Conservation (phyloP, 1,140 invertebrate genomes). For the Monomorium pharaonis region DNA sequence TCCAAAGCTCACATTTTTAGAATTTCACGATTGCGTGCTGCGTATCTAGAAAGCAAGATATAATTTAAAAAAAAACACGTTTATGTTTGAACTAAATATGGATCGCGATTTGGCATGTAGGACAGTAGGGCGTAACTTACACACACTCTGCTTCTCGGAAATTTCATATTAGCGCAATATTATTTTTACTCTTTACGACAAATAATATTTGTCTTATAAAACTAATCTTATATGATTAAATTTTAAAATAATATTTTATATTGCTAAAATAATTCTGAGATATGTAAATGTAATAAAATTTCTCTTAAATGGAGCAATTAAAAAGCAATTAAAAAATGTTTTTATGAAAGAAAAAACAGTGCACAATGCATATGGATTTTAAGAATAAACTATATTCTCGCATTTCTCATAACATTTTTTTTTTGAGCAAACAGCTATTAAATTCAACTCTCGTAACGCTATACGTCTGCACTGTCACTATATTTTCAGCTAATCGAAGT, state of each 20-base stretch:
- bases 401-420: not conserved
- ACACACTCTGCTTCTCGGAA: constrained; percentile 12
- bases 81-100: constrained; percentile 52
- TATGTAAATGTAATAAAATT: not conserved
- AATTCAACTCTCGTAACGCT: not conserved
- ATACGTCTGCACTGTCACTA: not conserved
- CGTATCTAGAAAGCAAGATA: constrained; percentile 30
- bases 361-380: not conserved
- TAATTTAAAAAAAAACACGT: constrained; percentile 42
- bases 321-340: not conserved
- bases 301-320: not conserved
- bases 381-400: not conserved
- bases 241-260: not conserved
- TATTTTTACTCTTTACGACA: not conserved
- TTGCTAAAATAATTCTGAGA: not conserved
- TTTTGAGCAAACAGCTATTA: constrained; percentile 5
- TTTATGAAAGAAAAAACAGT: not conserved
- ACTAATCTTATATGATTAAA: not conserved
- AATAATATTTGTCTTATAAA: not conserved
- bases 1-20: constrained; percentile 29
- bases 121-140: constrained; percentile 24
- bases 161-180: not conserved
- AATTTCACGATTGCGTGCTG: constrained; percentile 32
- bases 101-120: constrained; percentile 15
- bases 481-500: not conserved